These are phyloP conservation scores for Pteropus alecto DNA, from an alignment of 2,113 vertebrate genomes.

Conservation along the genomic window DNA sequence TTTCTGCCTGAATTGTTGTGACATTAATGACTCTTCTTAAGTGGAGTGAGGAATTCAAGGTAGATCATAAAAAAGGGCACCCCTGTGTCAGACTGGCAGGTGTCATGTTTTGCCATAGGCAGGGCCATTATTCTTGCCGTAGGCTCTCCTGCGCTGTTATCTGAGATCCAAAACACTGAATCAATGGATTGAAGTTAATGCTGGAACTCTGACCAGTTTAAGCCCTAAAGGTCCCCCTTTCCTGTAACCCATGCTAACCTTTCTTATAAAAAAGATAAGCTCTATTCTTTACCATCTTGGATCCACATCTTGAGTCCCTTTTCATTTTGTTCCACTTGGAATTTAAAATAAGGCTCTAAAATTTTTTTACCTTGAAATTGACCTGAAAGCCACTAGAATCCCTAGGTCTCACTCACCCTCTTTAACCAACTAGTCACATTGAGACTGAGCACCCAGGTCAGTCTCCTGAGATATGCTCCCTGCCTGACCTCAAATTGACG, in stretches of 20 bases:
- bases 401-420: not conserved
- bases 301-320: not conserved
- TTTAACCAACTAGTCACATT: not conserved
- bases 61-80: not conserved
- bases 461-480: not conserved
- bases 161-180: not conserved
- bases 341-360: not conserved
- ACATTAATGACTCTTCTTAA: slow-evolving; percentile 13
- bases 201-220: not conserved
- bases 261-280: not conserved
- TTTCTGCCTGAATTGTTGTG: not conserved
- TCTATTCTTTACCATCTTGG: not conserved
- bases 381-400: not conserved
- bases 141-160: not conserved
- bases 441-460: not conserved
- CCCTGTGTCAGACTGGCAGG: not conserved
- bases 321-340: slow-evolving; percentile 5
- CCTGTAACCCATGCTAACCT: not conserved
- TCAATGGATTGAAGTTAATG: not conserved
- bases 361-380: slow-evolving; percentile 28
- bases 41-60: not conserved
- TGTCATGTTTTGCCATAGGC: not conserved
- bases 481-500: not conserved
- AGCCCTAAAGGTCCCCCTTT: not conserved
- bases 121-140: not conserved